A percentile compares a stretch with the other conserved stretches of the same genome.
These are phyloP conservation scores for Melipona bicolor DNA, from an alignment of 2,888 invertebrate species.

Conservation along the genomic window DNA sequence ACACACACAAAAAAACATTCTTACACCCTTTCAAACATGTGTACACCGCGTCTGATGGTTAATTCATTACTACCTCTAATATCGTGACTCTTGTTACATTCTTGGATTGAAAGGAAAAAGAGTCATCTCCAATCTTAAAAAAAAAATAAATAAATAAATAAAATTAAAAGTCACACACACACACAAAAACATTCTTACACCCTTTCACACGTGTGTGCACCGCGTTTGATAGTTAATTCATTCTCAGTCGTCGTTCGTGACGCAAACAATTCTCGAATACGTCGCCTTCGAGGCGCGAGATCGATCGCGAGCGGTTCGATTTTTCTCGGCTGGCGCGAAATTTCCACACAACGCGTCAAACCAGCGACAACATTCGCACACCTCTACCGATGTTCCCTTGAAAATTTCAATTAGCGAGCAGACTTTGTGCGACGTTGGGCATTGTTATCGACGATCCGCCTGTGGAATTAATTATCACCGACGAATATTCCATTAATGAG, in stretches of 20 bases:
- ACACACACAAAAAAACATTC: too few relatives aligned
- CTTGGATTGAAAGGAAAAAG: background rate
- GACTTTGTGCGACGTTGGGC: slow-evolving; percentile 36
- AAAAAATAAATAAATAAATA: too few relatives aligned
- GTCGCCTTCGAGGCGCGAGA: background rate
- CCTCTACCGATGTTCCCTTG: slow-evolving; percentile 13
- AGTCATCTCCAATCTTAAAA: background rate
- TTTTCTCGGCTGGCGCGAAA: background rate
- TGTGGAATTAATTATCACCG: slow-evolving; percentile 52
- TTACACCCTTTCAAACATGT: background rate
- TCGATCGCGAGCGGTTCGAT: slow-evolving; percentile 13
- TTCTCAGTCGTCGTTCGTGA: background rate
- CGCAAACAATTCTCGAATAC: background rate
- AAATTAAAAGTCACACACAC: background rate
- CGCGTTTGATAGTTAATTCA: background rate
- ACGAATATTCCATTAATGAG: slow-evolving; percentile 58
- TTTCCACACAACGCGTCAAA: background rate
- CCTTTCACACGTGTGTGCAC: background rate
- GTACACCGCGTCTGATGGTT: background rate
- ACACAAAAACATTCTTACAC: too few relatives aligned
- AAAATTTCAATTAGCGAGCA: slow-evolving; percentile 55
- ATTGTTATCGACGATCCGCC: slow-evolving; percentile 53
- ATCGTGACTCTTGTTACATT: background rate
- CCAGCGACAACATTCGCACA: background rate
- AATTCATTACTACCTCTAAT: background rate